phyloP scores from a whole-genome alignment of 2,113 vertebrate species.

The Campylomormyrus tamandua region DNA sequence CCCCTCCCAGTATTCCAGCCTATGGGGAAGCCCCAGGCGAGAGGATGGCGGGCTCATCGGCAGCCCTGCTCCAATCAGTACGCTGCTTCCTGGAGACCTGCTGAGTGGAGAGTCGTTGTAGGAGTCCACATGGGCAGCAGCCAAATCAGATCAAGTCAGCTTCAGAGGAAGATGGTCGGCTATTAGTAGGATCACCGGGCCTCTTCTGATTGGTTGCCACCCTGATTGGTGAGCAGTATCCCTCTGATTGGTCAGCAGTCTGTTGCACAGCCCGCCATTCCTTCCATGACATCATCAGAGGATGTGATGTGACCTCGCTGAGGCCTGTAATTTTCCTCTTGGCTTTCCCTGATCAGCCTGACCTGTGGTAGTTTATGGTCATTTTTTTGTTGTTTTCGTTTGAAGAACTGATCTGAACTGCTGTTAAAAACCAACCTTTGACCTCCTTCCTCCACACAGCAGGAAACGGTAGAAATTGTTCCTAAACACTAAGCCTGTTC shows the following conservation, averaged over 20 bases:
- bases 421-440: not conserved
- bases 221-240: not conserved
- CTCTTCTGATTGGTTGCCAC: not conserved
- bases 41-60: slow-evolving; percentile 83
- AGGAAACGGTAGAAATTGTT: slow-evolving; percentile 51
- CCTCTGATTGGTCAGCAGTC: not conserved
- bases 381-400: not conserved
- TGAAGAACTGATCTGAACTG: not conserved
- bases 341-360: not conserved
- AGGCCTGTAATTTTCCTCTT: not conserved
- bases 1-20: slow-evolving; percentile 82
- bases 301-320: not conserved
- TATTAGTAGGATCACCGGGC: not conserved
- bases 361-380: not conserved
- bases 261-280: not conserved
- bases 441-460: not conserved
- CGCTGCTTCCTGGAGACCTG: slow-evolving; percentile 88
- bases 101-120: slow-evolving; percentile 93
- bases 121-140: slow-evolving; percentile 60
- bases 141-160: slow-evolving; percentile 66
- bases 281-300: not conserved
- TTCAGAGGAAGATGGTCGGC: slow-evolving; percentile 41
- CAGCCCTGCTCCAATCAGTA: slow-evolving; percentile 87
- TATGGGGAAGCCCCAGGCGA: slow-evolving; percentile 82
- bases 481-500: slow-evolving; percentile 42